Evolutionary conservation across 2,888 invertebrate species (phyloP), one percentile per base, ranked within the genome.

Genomic region (Sphaeridia pumilis): DNA sequence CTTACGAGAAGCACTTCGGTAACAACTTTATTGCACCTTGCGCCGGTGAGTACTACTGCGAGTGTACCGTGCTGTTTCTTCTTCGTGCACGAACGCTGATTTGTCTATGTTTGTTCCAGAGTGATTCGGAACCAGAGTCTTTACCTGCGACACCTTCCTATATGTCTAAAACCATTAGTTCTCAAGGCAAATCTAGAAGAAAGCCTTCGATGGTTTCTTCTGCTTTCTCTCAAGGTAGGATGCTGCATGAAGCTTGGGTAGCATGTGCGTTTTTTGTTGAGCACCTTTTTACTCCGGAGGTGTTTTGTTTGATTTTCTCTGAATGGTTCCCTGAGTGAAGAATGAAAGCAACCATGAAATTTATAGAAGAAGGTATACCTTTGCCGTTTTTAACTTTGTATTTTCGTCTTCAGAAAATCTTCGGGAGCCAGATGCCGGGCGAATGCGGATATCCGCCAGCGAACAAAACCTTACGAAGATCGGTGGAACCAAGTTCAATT

Each of bases 101-200:
- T 4, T 48, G 35, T 17, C n/a, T 45, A 26, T 41, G 48, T 53
- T 54, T 54, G 52, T 54, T 49, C 51, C 43, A 63, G 59, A 64
- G 64, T 47, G 64, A 64, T 47, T 64, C 64, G 49, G 64, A 64
- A 42, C 58, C 60, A 28, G 64, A 64, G 55, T 62, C 62, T 45
- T 54, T 64, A 45, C 62, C 61, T 41, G 55, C 55, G 28, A 58
- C 59, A 43, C 64, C 64, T 4, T 61, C 61, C 22, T 64, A 64
- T 36, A 64, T 64, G 64, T 57, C 59, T 41, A 60, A 64, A 52
- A 64, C 64, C 38, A 59, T 61, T 31, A 61, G 61, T 48, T 59
- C 58, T 49, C 57, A 57, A 54, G 59, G 58, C 27, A 64, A 64
- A 56, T 43, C 41, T 14, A 54, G 58, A 54, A 49, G 59, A 50